phyloP scores from a whole-genome alignment of 2,113 vertebrate species.

The Pyxicephalus adspersus region DNA sequence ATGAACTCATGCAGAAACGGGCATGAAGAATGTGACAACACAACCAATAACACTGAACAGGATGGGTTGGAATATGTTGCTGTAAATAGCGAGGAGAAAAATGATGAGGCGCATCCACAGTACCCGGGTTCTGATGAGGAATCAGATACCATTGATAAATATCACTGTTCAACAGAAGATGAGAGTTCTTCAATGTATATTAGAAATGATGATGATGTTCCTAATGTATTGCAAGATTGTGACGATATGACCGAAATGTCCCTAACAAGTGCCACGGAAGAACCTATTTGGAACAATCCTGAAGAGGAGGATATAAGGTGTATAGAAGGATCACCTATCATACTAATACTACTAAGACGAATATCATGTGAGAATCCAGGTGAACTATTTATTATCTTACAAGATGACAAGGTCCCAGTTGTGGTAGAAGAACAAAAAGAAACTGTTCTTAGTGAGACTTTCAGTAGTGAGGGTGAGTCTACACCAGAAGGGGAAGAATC shows the following conservation, averaged over 20 bases:
- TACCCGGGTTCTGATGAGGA: background rate
- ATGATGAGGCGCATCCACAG: background rate
- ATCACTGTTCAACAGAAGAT: background rate
- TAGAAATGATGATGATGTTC: conserved; percentile 1
- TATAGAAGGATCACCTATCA: conserved; percentile 34
- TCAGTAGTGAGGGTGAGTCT: no score
- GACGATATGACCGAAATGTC: background rate
- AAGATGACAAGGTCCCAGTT: no score
- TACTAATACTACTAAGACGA: conserved; percentile 78
- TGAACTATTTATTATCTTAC: conserved; percentile 85
- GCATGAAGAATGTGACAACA: background rate
- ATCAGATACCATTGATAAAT: background rate
- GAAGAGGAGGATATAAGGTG: conserved; percentile 17
- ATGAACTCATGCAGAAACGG: conserved; percentile 66
- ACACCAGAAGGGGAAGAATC: no score
- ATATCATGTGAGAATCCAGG: conserved; percentile 81
- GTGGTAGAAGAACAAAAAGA: no score
- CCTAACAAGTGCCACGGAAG: conserved; percentile 8
- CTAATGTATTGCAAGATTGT: conserved; percentile 28
- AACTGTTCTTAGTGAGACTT: no score
- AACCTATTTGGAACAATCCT: conserved; percentile 31
- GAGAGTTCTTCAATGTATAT: background rate
- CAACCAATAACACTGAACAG: background rate
- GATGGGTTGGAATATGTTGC: background rate
- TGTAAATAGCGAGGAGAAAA: background rate